Conservation (phyloP, 1,140 invertebrate species). For the Heliothis virescens region DNA sequence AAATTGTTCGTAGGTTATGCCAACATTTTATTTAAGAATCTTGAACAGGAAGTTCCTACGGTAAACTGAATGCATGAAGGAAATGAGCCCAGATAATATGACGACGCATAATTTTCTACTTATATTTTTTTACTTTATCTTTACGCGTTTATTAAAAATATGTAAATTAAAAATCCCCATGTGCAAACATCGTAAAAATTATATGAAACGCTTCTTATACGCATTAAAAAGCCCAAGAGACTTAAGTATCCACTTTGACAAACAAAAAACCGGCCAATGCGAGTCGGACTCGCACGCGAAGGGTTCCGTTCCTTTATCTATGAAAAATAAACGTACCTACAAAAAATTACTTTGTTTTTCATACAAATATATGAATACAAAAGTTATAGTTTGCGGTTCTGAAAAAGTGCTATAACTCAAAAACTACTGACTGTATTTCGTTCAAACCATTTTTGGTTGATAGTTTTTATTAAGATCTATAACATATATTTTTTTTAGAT, state of each 20-base stretch:
- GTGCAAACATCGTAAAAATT: slow-evolving; percentile 27
- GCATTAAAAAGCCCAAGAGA: slow-evolving; percentile 12
- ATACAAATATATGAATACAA: too few species aligned
- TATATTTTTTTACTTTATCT: slow-evolving; percentile 12
- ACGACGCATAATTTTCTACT: slow-evolving; percentile 22
- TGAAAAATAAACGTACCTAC: too few species aligned
- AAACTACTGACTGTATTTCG: too few species aligned
- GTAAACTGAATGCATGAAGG: slow-evolving; percentile 12
- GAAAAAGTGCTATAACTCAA: too few species aligned
- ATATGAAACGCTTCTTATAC: slow-evolving; percentile 24
- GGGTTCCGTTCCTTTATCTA: too few species aligned
- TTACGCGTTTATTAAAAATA: slow-evolving; percentile 30
- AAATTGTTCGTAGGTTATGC: neutral
- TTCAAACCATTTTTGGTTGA: too few species aligned
- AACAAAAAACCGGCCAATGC: slow-evolving; percentile 34
- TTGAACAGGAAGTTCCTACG: neutral
- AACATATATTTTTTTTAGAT: too few species aligned
- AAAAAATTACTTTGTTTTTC: too few species aligned
- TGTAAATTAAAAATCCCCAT: slow-evolving; percentile 21
- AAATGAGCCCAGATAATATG: slow-evolving; percentile 21
- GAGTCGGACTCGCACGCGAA: too few species aligned
- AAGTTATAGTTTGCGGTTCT: too few species aligned
- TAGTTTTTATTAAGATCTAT: too few species aligned
- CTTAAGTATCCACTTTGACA: slow-evolving; percentile 32
- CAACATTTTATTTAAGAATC: slow-evolving; percentile 1